These are phyloP conservation scores for Periphyllus acericola DNA, from an alignment of 2,888 invertebrate genomes.

Conservation along the genomic window DNA sequence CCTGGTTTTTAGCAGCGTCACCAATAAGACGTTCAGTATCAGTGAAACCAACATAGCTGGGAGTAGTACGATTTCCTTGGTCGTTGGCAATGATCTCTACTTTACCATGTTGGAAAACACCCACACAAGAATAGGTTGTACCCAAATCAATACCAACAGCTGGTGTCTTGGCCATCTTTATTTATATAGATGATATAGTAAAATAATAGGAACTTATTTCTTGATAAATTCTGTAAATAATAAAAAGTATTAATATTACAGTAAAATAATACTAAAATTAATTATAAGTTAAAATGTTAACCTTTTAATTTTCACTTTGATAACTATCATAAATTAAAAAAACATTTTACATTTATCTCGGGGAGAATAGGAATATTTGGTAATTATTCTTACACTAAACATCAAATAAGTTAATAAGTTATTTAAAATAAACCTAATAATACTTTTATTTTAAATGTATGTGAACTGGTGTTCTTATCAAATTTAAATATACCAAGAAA, in stretches of 20 bases:
- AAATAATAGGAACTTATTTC: slow-evolving; percentile 2
- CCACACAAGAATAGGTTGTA: slow-evolving; percentile 87
- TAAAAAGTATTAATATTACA: background rate
- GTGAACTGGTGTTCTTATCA: too few species aligned
- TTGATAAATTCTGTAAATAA: background rate
- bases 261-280: background rate
- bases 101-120: slow-evolving; percentile 83
- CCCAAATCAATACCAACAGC: slow-evolving; percentile 87
- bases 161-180: slow-evolving; percentile 68
- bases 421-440: too few species aligned
- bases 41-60: slow-evolving; percentile 85
- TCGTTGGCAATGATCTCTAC: slow-evolving; percentile 77
- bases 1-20: slow-evolving; percentile 71
- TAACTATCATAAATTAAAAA: too few species aligned
- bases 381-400: too few species aligned
- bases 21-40: slow-evolving; percentile 75
- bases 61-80: slow-evolving; percentile 89
- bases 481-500: too few species aligned
- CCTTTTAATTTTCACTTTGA: too few species aligned
- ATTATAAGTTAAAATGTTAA: too few species aligned
- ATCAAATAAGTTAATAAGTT: too few species aligned
- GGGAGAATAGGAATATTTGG: too few species aligned
- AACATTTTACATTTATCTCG: too few species aligned
- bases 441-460: too few species aligned
- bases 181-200: background rate